Percentiles rank a stretch among this genome's conserved stretches.
These are phyloP conservation scores for Hippocampus kuda DNA, from an alignment of 2,797 vertebrate species.

Conservation along the genomic window DNA sequence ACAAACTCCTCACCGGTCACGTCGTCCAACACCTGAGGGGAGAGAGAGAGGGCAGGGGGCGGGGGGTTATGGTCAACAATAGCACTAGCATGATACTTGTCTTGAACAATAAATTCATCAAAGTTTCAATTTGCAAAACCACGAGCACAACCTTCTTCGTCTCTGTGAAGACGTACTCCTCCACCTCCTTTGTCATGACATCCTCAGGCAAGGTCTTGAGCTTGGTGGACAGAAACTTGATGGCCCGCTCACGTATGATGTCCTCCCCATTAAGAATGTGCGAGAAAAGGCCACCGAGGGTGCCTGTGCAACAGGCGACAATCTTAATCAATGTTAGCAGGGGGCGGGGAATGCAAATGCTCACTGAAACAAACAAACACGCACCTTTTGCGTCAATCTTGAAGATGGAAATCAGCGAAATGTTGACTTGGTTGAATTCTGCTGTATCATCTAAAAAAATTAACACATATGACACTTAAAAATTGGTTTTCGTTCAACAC, in stretches of 20 bases:
- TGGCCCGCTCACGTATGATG: conserved; percentile 89
- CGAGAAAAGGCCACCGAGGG: conserved; percentile 90
- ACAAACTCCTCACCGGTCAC: conserved; percentile 98
- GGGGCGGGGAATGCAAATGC: background rate
- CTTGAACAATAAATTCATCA: background rate
- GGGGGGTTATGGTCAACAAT: background rate
- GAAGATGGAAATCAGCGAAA: conserved; percentile 91
- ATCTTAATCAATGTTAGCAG: background rate
- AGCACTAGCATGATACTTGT: background rate
- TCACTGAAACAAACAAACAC: conserved; percentile 3
- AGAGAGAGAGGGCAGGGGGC: background rate
- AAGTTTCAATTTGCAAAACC: background rate
- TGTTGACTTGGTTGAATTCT: conserved; percentile 95
- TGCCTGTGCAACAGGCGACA: conserved; percentile 62
- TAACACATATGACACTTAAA: background rate
- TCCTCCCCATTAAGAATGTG: conserved; percentile 97
- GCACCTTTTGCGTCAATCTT: conserved; percentile 96
- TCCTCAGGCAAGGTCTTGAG: conserved; percentile 87
- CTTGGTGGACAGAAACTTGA: conserved; percentile 90
- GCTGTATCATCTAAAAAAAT: conserved; percentile 82
- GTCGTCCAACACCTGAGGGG: conserved; percentile 84
- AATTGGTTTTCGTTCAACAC: background rate
- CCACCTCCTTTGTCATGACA: conserved; percentile 91
- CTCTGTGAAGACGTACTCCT: conserved; percentile 84
- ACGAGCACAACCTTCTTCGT: conserved; percentile 81